Percentiles rank a stretch among this genome's conserved stretches.
These are phyloP conservation scores for Dasysyrphus albostriatus DNA, from an alignment of 2,888 invertebrate genomes.

Conservation along the genomic window DNA sequence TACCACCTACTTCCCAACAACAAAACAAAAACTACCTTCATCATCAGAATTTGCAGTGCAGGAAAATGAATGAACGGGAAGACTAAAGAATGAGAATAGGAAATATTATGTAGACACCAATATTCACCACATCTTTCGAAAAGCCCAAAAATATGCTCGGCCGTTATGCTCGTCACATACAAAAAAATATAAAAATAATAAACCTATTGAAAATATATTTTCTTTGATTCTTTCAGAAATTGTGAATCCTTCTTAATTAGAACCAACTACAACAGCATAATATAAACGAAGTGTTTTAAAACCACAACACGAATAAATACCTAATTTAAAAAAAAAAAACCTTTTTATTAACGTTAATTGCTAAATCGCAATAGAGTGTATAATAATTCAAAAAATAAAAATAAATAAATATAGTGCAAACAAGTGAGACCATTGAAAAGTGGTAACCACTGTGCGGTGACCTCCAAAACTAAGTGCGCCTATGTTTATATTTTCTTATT, in stretches of 20 bases:
- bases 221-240: slow-evolving; percentile 51
- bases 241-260: slow-evolving; percentile 63
- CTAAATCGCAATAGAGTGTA: slow-evolving; percentile 59
- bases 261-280: slow-evolving; percentile 42
- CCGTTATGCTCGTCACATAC: neutral
- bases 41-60: too few relatives aligned
- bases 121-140: neutral
- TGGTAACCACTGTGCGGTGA: slow-evolving; percentile 60
- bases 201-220: neutral
- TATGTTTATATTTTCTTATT: slow-evolving; percentile 41
- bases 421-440: slow-evolving; percentile 38
- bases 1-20: too few relatives aligned
- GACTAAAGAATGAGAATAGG: too few relatives aligned
- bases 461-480: slow-evolving; percentile 63
- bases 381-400: slow-evolving; percentile 48
- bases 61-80: too few relatives aligned
- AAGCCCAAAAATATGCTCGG: slow-evolving; percentile 26
- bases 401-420: slow-evolving; percentile 15
- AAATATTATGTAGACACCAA: too few relatives aligned
- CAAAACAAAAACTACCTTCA: too few relatives aligned
- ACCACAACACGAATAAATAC: slow-evolving; percentile 33
- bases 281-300: slow-evolving; percentile 56
- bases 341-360: slow-evolving; percentile 46
- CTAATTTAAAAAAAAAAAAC: neutral
- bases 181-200: neutral